Evolutionary conservation across 2,888 invertebrate genomes (phyloP).

Genomic region (Ormia ochracea): DNA sequence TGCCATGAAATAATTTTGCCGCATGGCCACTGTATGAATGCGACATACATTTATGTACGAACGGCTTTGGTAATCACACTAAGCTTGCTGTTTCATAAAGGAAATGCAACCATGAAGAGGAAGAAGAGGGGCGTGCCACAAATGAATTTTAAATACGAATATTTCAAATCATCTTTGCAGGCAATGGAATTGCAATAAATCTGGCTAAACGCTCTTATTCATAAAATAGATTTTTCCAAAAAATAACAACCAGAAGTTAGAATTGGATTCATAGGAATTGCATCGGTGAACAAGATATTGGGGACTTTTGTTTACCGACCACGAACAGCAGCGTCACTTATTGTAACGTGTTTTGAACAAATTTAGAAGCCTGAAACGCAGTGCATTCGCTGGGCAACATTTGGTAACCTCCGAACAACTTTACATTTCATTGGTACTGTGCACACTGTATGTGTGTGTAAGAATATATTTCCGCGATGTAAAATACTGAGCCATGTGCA

Average conservation of each 20-base stretch:
- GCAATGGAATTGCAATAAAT: not conserved
- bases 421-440: too few relatives aligned
- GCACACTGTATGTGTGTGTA: too few relatives aligned
- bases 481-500: too few relatives aligned
- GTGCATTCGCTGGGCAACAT: too few relatives aligned
- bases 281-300: not conserved
- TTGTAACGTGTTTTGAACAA: too few relatives aligned
- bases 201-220: not conserved
- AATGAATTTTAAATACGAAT: not conserved
- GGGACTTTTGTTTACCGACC: too few relatives aligned
- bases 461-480: too few relatives aligned
- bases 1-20: constrained; percentile 11
- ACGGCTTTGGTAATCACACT: not conserved
- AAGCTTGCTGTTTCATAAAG: not conserved
- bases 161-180: not conserved
- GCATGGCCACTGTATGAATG: not conserved
- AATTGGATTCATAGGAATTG: not conserved
- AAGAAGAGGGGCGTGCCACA: too few relatives aligned
- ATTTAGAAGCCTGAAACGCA: too few relatives aligned
- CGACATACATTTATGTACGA: not conserved
- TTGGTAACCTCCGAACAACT: too few relatives aligned
- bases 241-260: not conserved
- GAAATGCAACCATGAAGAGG: not conserved
- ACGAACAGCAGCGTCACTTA: too few relatives aligned
- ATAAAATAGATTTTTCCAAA: not conserved